Conservation (phyloP, 2,797 vertebrate species). For the Microcaecilia unicolor region DNA sequence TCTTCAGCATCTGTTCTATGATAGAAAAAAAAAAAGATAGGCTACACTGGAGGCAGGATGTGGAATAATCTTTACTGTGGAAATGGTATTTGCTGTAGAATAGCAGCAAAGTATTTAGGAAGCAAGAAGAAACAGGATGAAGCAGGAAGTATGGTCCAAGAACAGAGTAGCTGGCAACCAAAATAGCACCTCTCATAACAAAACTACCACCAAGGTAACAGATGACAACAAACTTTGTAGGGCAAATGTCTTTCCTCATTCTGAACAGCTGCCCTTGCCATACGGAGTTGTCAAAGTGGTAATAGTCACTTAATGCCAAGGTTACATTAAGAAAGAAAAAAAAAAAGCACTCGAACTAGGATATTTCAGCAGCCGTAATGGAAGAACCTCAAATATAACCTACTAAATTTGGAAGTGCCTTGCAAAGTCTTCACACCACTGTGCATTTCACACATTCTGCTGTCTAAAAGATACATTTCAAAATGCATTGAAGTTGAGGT, state of each 20-base stretch:
- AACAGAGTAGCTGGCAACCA: conserved; percentile 9
- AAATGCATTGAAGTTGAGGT: too few species aligned
- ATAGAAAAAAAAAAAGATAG: too few species aligned
- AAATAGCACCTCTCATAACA: conserved; percentile 30
- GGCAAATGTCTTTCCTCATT: conserved; percentile 4
- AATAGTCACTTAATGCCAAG: not conserved
- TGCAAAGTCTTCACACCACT: too few species aligned
- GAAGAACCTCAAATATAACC: too few species aligned
- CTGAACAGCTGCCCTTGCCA: not conserved
- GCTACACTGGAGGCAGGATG: too few species aligned
- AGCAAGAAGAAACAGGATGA: not conserved
- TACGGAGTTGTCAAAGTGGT: conserved; percentile 2
- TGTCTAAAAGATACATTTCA: too few species aligned
- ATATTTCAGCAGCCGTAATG: not conserved
- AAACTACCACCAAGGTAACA: conserved; percentile 20
- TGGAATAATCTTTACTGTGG: too few species aligned
- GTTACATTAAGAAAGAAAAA: not conserved
- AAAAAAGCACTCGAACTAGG: conserved; percentile 1
- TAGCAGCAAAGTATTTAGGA: too few species aligned
- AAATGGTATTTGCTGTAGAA: too few species aligned
- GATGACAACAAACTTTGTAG: conserved; percentile 23
- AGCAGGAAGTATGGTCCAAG: conserved; percentile 29
- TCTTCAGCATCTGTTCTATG: too few species aligned
- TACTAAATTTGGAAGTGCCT: too few species aligned
- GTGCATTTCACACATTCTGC: too few species aligned